Conservation (phyloP, 2,797 vertebrate genomes). For the Neomorphus geoffroyi region DNA sequence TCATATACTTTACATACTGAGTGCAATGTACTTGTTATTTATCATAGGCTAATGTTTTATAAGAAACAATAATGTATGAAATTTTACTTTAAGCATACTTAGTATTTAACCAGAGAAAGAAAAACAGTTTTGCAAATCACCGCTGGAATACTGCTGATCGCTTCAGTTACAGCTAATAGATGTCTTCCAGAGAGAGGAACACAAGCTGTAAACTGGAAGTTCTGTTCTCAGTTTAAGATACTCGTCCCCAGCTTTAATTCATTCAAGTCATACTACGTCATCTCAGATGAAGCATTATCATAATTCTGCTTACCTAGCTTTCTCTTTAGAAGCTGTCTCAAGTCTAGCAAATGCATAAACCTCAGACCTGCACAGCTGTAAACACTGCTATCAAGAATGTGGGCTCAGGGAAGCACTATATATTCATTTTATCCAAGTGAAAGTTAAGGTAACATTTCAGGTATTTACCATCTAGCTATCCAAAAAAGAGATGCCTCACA, state of each 20-base stretch:
- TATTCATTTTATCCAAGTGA: not conserved
- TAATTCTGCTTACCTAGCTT: not conserved
- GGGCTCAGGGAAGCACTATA: not conserved
- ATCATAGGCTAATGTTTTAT: not conserved
- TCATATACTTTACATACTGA: not conserved
- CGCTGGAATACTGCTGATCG: not conserved
- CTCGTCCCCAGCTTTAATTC: not conserved
- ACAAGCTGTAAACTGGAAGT: not conserved
- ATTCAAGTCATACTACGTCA: not conserved
- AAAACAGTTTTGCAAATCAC: not conserved
- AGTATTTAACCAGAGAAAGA: not conserved
- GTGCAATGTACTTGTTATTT: not conserved
- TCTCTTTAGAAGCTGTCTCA: not conserved
- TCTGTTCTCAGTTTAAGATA: not conserved
- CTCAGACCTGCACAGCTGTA: not conserved
- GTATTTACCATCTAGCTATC: not conserved
- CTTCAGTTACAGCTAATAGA: not conserved
- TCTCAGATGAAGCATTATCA: not conserved
- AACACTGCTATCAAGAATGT: not conserved
- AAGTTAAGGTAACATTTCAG: not conserved
- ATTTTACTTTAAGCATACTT: not conserved
- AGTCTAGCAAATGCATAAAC: not conserved
- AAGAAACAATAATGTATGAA: not conserved
- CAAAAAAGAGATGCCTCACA: not conserved
- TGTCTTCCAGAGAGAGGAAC: not conserved